Evolutionary conservation across 2,888 invertebrate species (phyloP).

Genomic region (Baccha elongata): DNA sequence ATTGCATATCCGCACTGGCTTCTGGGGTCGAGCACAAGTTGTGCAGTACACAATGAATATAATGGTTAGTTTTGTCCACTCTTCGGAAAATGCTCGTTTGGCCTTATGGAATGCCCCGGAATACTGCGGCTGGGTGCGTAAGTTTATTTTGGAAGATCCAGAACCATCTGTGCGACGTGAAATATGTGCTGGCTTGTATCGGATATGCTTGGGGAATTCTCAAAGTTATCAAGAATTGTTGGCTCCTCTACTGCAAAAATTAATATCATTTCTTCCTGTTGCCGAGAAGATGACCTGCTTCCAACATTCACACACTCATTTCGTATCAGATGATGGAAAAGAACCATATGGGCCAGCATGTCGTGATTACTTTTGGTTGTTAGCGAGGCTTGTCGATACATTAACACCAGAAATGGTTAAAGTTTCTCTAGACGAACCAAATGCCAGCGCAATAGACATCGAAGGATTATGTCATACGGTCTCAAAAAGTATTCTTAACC

Average conservation of each 20-base stretch:
- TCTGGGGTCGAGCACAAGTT: slow-evolving; percentile 96
- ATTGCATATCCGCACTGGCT: slow-evolving; percentile 94
- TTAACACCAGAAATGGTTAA: slow-evolving; percentile 91
- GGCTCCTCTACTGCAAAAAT: slow-evolving; percentile 90
- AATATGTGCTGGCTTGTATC: slow-evolving; percentile 95
- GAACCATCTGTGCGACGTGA: slow-evolving; percentile 95
- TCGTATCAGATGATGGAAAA: slow-evolving; percentile 85
- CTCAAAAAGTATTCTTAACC: slow-evolving; percentile 87
- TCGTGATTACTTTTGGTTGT: slow-evolving; percentile 96
- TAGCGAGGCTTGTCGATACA: slow-evolving; percentile 94
- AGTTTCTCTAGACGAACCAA: slow-evolving; percentile 84
- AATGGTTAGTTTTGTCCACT: slow-evolving; percentile 96
- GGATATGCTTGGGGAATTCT: slow-evolving; percentile 89
- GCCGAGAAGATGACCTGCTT: slow-evolving; percentile 91
- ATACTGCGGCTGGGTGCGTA: slow-evolving; percentile 91
- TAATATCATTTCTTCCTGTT: slow-evolving; percentile 90
- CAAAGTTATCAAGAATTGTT: slow-evolving; percentile 85
- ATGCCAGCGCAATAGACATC: slow-evolving; percentile 86
- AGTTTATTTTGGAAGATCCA: slow-evolving; percentile 94
- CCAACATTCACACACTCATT: slow-evolving; percentile 77
- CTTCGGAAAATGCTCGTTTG: slow-evolving; percentile 90
- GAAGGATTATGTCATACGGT: slow-evolving; percentile 90
- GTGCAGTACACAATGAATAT: slow-evolving; percentile 96
- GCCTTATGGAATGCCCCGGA: slow-evolving; percentile 89
- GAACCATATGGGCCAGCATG: slow-evolving; percentile 97